phyloP scores from a whole-genome alignment of 1,140 invertebrate genomes.

The Achatina immaculata region DNA sequence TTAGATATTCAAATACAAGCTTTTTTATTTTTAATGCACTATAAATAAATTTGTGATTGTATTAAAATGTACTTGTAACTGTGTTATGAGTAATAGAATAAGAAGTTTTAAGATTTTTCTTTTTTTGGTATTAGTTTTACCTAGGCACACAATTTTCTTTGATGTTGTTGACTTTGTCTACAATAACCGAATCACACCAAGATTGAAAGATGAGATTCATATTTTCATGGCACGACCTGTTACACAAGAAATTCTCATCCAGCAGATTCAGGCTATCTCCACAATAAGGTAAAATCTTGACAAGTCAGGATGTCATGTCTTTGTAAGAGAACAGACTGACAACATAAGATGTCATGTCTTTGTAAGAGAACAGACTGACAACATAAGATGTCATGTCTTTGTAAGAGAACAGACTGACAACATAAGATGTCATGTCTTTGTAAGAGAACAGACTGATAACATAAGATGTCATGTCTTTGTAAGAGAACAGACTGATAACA shows the following conservation, averaged over 20 bases:
- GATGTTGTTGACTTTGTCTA: conserved; percentile 69
- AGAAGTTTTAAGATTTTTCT: too few species aligned
- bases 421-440: background rate
- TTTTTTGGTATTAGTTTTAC: conserved; percentile 57
- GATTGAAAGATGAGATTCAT: conserved; percentile 60
- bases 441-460: background rate
- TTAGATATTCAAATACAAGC: too few species aligned
- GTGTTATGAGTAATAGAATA: too few species aligned
- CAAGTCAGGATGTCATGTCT: background rate
- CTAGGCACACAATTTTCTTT: conserved; percentile 69
- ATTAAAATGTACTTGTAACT: too few species aligned
- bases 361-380: background rate
- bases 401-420: background rate
- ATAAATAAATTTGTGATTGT: too few species aligned
- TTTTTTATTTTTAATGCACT: too few species aligned
- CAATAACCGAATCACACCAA: conserved; percentile 61
- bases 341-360: too few species aligned
- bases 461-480: background rate
- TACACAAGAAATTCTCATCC: conserved; percentile 65
- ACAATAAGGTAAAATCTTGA: conserved; percentile 55
- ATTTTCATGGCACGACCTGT: conserved; percentile 60
- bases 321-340: background rate
- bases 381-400: background rate
- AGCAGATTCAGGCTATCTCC: conserved; percentile 67
- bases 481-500: too few species aligned